A percentile compares a stretch with the other conserved stretches of the same genome.
phyloP scores from a whole-genome alignment of 2,113 vertebrate genomes.

The Montifringilla adamsi region DNA sequence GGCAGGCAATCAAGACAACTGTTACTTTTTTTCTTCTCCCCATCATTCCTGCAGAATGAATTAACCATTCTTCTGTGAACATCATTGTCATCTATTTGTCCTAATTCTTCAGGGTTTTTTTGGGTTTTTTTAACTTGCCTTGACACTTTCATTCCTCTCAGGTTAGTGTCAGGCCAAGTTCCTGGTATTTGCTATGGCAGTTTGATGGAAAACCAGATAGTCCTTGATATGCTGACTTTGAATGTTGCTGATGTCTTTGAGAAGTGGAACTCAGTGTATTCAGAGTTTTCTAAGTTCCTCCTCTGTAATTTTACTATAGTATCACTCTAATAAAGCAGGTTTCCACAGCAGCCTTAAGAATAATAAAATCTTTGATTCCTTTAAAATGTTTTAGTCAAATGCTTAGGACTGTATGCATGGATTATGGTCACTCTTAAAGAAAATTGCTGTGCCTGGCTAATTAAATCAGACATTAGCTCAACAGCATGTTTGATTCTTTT shows the following conservation, averaged over 20 bases:
- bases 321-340: background rate
- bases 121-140: background rate
- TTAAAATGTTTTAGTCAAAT: background rate
- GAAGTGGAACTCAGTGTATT: background rate
- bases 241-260: background rate
- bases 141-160: background rate
- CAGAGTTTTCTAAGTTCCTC: background rate
- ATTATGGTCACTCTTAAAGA: background rate
- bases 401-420: background rate
- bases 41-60: background rate
- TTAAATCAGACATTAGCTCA: slow-evolving; percentile 10
- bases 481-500: background rate
- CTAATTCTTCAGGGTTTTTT: background rate
- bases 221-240: background rate
- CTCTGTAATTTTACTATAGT: background rate
- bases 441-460: background rate
- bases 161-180: background rate
- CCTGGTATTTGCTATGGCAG: background rate
- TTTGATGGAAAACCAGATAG: background rate
- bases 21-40: background rate
- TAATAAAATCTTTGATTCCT: background rate
- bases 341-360: background rate
- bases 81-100: background rate
- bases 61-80: background rate
- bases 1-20: background rate